These are phyloP conservation scores for Drosophila eohydei DNA, from an alignment of 2,888 invertebrate species.

Conservation along the genomic window DNA sequence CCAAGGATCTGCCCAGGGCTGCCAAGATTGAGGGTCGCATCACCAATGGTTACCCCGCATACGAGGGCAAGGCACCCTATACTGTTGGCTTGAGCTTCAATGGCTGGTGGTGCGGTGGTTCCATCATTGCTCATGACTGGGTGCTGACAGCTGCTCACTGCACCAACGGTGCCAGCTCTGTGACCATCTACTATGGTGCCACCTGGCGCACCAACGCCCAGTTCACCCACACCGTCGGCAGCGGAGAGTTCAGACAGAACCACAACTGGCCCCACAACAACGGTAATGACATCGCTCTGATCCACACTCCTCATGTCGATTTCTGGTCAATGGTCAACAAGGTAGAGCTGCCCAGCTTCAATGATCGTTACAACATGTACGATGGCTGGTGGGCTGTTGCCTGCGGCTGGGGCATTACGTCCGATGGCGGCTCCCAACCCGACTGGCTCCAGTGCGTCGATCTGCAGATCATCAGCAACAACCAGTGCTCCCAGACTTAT, in stretches of 20 bases:
- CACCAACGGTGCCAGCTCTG: constrained; percentile 53
- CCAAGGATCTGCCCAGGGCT: constrained; percentile 26
- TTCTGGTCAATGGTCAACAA: constrained; percentile 32
- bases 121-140: constrained; percentile 70
- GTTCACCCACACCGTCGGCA: constrained; percentile 56
- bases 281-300: constrained; percentile 63
- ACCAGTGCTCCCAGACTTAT: constrained; percentile 43
- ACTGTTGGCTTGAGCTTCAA: constrained; percentile 73
- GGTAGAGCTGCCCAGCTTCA: constrained; percentile 38
- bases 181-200: constrained; percentile 73
- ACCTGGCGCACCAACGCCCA: constrained; percentile 65
- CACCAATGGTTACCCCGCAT: constrained; percentile 73
- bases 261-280: constrained; percentile 71
- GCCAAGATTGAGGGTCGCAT: constrained; percentile 50
- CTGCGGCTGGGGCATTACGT: constrained; percentile 75
- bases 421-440: constrained; percentile 76
- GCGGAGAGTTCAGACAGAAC: constrained; percentile 68
- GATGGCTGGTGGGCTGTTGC: constrained; percentile 46
- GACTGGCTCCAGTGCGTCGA: constrained; percentile 59
- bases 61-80: constrained; percentile 72
- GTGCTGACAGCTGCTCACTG: constrained; percentile 82
- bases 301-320: constrained; percentile 50
- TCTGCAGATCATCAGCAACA: constrained; percentile 65
- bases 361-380: constrained; percentile 38
- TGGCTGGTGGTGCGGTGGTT: constrained; percentile 78